A percentile compares a stretch with the other conserved stretches of the same genome.
These are phyloP conservation scores for Ceyx cyanopectus DNA, from an alignment of 2,113 vertebrate genomes.

Conservation along the genomic window DNA sequence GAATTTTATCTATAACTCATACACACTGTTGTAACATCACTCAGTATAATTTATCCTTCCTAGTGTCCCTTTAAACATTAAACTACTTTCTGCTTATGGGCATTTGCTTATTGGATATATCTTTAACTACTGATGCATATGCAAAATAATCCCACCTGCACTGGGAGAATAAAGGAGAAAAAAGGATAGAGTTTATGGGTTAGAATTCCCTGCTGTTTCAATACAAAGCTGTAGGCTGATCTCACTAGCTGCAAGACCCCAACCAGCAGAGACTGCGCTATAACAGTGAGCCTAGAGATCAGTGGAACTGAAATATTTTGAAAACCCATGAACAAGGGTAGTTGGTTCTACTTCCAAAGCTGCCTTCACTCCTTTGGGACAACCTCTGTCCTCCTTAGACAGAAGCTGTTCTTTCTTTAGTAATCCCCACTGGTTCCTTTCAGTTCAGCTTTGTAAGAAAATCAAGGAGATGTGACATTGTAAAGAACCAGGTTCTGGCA, in stretches of 20 bases:
- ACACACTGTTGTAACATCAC: neutral
- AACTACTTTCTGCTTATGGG: neutral
- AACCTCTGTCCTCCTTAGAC: neutral
- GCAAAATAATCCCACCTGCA: neutral
- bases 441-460: neutral
- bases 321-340: neutral
- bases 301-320: neutral
- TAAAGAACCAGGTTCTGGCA: neutral
- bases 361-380: neutral
- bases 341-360: neutral
- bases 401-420: neutral
- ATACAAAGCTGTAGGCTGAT: neutral
- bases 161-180: neutral
- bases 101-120: neutral
- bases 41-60: neutral
- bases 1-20: neutral
- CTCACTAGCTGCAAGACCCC: neutral
- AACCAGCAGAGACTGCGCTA: neutral
- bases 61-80: neutral
- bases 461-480: rapidly evolving
- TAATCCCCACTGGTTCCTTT: neutral
- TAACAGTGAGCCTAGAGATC: neutral
- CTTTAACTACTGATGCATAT: neutral
- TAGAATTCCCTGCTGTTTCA: neutral
- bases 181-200: neutral